A percentile compares a stretch with the other conserved stretches of the same genome.
phyloP scores from a whole-genome alignment of 1,140 invertebrate genomes.

The Saccostrea cuccullata region DNA sequence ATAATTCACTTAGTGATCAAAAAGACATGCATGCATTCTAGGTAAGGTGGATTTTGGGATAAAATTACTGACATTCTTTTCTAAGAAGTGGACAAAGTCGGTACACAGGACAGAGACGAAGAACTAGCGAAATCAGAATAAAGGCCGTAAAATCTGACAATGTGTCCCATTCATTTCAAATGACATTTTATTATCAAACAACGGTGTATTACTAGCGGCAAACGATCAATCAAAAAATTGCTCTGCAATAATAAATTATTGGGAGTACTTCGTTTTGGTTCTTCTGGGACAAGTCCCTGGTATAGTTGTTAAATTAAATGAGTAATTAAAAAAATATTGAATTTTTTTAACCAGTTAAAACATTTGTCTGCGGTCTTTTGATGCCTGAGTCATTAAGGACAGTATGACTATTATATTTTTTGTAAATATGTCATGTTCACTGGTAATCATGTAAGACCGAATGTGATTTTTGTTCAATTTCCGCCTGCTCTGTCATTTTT shows the following conservation, averaged over 20 bases:
- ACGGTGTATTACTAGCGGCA: neutral
- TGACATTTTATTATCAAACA: conserved; percentile 34
- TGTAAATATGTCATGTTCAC: neutral
- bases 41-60: neutral
- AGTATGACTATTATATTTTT: neutral
- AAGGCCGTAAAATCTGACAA: conserved; percentile 14
- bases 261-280: neutral
- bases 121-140: neutral
- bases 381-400: neutral
- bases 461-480: conserved; percentile 5
- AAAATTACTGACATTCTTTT: neutral
- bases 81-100: neutral
- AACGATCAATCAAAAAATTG: conserved; percentile 2
- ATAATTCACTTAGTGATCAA: neutral
- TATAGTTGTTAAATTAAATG: conserved; percentile 18
- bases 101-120: neutral
- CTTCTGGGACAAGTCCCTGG: neutral
- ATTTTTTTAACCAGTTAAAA: neutral
- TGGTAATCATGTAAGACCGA: neutral
- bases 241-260: conserved; percentile 23
- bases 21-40: neutral
- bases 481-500: neutral
- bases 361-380: neutral
- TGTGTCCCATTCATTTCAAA: conserved; percentile 36
- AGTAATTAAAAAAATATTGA: conserved; percentile 14